Evolutionary conservation across 2,113 vertebrate species (phyloP), one percentile per base, ranked within the genome.

Genomic region (Pseudolaguvia tuberculata): DNA sequence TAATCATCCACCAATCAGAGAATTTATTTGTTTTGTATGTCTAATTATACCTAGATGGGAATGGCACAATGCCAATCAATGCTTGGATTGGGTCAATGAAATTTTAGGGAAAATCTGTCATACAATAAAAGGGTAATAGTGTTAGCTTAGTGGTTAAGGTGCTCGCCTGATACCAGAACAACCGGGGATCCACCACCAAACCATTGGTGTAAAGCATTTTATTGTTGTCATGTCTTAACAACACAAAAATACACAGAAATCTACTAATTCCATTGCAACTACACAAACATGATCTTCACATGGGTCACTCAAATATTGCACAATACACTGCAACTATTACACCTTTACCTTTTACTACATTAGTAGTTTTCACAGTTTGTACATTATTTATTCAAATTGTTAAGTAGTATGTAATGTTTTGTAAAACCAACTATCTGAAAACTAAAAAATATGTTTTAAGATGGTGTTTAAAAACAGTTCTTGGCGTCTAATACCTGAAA

Each of bases 311-410:
- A 45, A 67, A 2, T 10, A 50, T 67, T 67, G 45, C 63, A 67
- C 15, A 67, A 50, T 50, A 50, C 63, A 50, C 10, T 27, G 63
- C 45, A 67, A 67, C 63, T 50, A 67, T 50, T 67, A 45, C 63
- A 67, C 17, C 6, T 66, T 25, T 27, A 27, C 42, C 63, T 31
- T 47, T 42, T 65, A 45, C 47, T 65, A 42, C n/a, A 48, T n/a
- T 48, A 17, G 62, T 25, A 65, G 62, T 65, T 47, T 65, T 65
- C 42, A 25, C 62, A 47, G n/a, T n/a, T n/a, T 20, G 39, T 67
- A 29, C 20, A 50, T 42, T 21, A 21, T 42, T 8, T 29, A 11
- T 48, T n/a, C 27, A 11, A n/a, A 27, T 67, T 27, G 50, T 11
- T 48, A 5, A 18, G 8, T 12, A 63, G 20, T 50, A 50, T 21